Evolutionary conservation across 2,888 invertebrate genomes (phyloP).

Genomic region (Eustalomyia histrio): DNA sequence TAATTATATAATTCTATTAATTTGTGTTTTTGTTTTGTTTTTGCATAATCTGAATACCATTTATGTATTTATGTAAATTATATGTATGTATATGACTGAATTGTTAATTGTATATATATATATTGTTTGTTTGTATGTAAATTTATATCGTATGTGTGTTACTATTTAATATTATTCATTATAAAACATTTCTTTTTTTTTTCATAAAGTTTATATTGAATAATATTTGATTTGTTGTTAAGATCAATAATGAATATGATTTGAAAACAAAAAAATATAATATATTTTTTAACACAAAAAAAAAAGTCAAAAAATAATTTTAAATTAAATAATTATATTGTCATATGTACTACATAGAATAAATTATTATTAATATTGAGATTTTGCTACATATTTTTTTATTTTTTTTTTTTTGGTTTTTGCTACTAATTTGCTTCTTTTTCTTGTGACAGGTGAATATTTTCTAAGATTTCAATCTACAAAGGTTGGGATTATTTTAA

Average conservation of each 20-base stretch:
- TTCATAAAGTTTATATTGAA: constrained; percentile 15
- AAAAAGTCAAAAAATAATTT: constrained; percentile 13
- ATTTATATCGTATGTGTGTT: constrained; percentile 33
- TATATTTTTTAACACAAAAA: constrained; percentile 4
- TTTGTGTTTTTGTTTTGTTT: constrained; percentile 35
- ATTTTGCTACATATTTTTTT: constrained; percentile 45
- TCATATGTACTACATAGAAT: constrained; percentile 63
- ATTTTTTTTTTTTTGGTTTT: constrained; percentile 22
- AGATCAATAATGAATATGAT: constrained; percentile 17
- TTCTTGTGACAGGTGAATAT: constrained; percentile 41
- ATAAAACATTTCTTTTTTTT: constrained; percentile 24
- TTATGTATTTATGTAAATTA: constrained; percentile 66
- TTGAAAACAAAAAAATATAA: neutral
- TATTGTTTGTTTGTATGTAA: constrained; percentile 44
- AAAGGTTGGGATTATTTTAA: neutral
- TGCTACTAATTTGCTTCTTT: constrained; percentile 52
- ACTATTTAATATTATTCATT: constrained; percentile 18
- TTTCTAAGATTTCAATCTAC: constrained; percentile 19
- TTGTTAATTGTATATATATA: constrained; percentile 46
- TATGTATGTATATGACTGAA: constrained; percentile 51
- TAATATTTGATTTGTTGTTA: constrained; percentile 10
- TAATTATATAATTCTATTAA: constrained; percentile 66
- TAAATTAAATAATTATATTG: constrained; percentile 55
- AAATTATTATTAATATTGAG: constrained; percentile 24
- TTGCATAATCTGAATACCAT: constrained; percentile 60